Base-by-base conservation (phyloP, 2,113 vertebrate genomes). In the Alectura lathami region DNA sequence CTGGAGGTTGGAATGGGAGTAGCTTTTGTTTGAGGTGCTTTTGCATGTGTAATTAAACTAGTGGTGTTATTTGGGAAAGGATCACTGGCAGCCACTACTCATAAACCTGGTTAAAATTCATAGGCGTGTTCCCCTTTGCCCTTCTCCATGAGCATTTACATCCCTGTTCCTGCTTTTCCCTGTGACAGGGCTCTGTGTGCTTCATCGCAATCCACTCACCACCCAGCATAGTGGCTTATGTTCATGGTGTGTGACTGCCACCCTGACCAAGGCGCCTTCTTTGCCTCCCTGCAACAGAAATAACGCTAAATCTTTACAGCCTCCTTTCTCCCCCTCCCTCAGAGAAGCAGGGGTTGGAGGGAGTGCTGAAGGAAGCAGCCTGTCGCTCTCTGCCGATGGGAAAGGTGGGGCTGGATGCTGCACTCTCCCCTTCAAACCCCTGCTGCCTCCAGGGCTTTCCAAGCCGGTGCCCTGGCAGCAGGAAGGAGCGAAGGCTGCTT, bases 391-490 rank as follows among this genome's bases (percentile, higher is more conserved):
- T 6, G n/a, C 4, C 36, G 43, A 29, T 54, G 23, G 38, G n/a
- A 56, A 32, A 40, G 7, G 34, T 34, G 64, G 38, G 73, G 34
- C 42, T 74, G 54, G 6, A 2, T 84, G 54, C 36, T 26, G 26
- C 10, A 11, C 27, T 56, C 36, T 63, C 38, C 26, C 8, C 40
- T 62, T 54, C 17, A 13, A 72, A 15, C 9, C 54, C 11, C 22
- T 78, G 36, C 50, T 30, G 1, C 34, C 42, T 40, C 34, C 50
- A 23, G 53, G 72, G 48, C 5, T 1, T 45, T 42, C 66, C 27
- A n/a, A 56, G 57, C 40, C 1, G 0, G 24, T 27, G 47, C 22
- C 9, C 17, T 84, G 0, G 1, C 30, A 56, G 51, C 0, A 0
- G 3, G 2, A 48, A 34, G 42, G 21, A 75, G 11, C 0, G 1